Base-by-base conservation (phyloP, 2,888 invertebrate genomes). In the Drosophila helvetica region DNA sequence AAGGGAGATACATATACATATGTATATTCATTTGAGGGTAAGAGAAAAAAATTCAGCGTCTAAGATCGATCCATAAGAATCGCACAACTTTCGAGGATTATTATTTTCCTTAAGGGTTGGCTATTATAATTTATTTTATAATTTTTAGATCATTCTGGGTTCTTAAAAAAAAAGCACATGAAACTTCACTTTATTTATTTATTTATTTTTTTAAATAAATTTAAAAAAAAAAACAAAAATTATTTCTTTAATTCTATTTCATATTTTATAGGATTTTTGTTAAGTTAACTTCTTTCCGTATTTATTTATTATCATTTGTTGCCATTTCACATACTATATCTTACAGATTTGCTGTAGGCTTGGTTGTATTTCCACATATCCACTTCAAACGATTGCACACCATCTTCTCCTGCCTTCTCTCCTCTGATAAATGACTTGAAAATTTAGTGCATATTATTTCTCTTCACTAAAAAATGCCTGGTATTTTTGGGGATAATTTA, bases 401-500 rank as follows among this genome's bases (percentile, higher is more conserved):
- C 62, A 45, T 53, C 38, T 38, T 77, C 60, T 67, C 17, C 30
- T 15, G 22, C 19, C 48, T 66, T 69, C 61, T 80, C 69, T 63
- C 78, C 62, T 74, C 75, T 71, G 73, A 84, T 86, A 84, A 83
- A 78, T 82, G 64, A 65, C 59, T 65, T 66, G 68, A 46, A 63
- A 73, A 74, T 86, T 82, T 74, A 3, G 62, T 47, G 62, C 47
- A 65, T 62, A 63, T 83, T 77, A 73, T 70, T 51, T 70, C 38
- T 70, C 71, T 74, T 27, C 48, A 75, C 70, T 55, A 46, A 27
- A 75, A 74, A 67, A 84, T 81, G 58, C 65, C 64, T 65, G 81
- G 81, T 74, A 81, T 83, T 80, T 47, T 74, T 52, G 48, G 59
- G 58, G 52, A 58, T 84, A 86, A 83, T 86, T 86, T 83, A 83